Conservation (phyloP, 1,140 invertebrate genomes). For the Acromyrmex heyeri region DNA sequence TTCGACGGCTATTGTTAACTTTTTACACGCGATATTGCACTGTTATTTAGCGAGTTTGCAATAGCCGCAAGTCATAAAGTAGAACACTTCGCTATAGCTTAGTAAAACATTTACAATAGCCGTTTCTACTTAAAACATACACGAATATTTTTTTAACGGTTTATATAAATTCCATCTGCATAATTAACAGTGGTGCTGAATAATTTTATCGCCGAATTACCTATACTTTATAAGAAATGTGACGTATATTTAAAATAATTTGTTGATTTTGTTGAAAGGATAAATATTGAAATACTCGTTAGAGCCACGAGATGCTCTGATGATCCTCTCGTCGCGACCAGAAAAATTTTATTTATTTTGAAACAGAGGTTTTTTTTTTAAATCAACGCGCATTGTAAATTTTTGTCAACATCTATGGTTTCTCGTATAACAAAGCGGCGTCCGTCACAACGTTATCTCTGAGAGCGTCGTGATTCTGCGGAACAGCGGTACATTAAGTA, state of each 20-base stretch:
- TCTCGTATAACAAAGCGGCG: background rate
- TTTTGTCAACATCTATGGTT: conserved; percentile 1
- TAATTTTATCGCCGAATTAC: background rate
- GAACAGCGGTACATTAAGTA: conserved; percentile 48
- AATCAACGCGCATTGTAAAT: background rate
- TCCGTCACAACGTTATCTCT: conserved; percentile 40
- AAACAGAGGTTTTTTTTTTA: background rate
- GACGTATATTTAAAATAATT: background rate
- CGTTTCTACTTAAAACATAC: conserved; percentile 7
- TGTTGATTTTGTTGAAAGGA: background rate
- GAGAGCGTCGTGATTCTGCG: conserved; percentile 12
- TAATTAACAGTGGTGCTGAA: background rate
- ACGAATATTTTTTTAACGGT: conserved; percentile 5
- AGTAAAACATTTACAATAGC: conserved; percentile 9
- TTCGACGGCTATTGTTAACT: conserved; percentile 53
- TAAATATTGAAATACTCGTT: background rate
- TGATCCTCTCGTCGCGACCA: no score
- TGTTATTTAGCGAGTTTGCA: conserved; percentile 42
- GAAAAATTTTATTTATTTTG: conserved; percentile 8
- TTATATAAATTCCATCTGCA: background rate
- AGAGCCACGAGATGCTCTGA: background rate
- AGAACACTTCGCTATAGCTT: conserved; percentile 12
- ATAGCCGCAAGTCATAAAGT: conserved; percentile 41
- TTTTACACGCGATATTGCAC: conserved; percentile 47
- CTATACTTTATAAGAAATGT: background rate